Evolutionary conservation across 2,888 invertebrate species (phyloP), one percentile per base, ranked within the genome.

Genomic region (Spisula solida): DNA sequence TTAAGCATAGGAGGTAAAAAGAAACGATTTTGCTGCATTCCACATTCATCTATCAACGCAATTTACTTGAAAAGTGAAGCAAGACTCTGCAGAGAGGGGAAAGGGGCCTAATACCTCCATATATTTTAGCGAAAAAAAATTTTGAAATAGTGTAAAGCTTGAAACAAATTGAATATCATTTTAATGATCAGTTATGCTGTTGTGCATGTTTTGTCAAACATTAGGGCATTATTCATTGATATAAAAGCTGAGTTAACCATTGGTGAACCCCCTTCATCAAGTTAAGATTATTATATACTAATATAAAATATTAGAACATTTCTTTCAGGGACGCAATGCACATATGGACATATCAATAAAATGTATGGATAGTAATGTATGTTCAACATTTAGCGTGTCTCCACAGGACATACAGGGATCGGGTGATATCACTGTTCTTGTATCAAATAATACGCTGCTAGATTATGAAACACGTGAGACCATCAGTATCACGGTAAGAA

Each of bases 391-490:
- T 41, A 51, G 6, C 6, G 85, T 75, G 0, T 29, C n/a, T 29
- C 88, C 81, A 10, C n/a, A 12, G 0, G 31, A 20, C 20, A 75
- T 88, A 70, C 75, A 78, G 20, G 78, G 81, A 47, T 25, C 79
- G 0, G 88, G 88, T 34, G 29, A 55, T 25, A 48, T 88, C 16
- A 34, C 55, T 5, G 60, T 88, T 48, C 20, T 55, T 10, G 88
- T 88, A 12, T 18, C 29, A 8, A 66, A 85, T 66, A 56, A n/a
- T 6, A 55, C 31, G 4, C n/a, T 86, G 0, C 34, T 88, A 18
- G 82, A 88, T 31, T 88, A 86, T 31, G 88, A 88, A 79, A n/a
- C 41, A 51, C 14, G 79, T 18, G 0, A 82, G 20, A 18, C 79
- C 0, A 86, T 82, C 5, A 79, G 8, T 8, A 51, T 88, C 14